Percentiles rank a stretch among this genome's conserved stretches.
phyloP scores from a whole-genome alignment of 2,113 vertebrate genomes.

The Nesogale talazaci region DNA sequence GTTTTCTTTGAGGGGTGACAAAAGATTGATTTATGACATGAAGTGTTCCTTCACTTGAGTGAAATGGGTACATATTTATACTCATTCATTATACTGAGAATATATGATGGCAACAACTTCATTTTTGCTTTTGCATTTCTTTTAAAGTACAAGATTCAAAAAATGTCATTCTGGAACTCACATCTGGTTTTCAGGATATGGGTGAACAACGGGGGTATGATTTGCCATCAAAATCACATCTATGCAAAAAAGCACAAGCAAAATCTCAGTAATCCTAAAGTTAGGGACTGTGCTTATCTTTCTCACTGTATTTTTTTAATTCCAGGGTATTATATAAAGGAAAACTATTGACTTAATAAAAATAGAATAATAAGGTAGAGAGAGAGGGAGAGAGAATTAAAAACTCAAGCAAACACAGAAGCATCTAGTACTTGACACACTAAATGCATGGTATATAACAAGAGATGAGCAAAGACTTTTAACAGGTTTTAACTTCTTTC shows the following conservation, averaged over 20 bases:
- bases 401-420: neutral
- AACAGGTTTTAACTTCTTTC: neutral
- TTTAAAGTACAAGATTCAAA: constrained; percentile 36
- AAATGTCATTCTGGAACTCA: constrained; percentile 56
- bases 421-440: neutral
- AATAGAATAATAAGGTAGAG: neutral
- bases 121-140: constrained; percentile 50
- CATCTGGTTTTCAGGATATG: no score
- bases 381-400: neutral
- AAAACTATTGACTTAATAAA: neutral
- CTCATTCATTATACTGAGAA: neutral
- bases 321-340: neutral
- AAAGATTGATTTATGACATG: constrained; percentile 35
- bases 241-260: constrained; percentile 34
- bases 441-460: neutral
- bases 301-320: neutral
- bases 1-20: constrained; percentile 33
- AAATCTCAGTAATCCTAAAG: neutral
- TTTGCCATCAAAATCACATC: neutral
- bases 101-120: neutral
- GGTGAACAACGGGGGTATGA: neutral
- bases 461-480: neutral
- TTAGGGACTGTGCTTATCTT: neutral
- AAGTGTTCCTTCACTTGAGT: constrained; percentile 29
- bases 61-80: constrained; percentile 30